Evolutionary conservation across 2,888 invertebrate species (phyloP).

Genomic region (Leucophora obtusa): DNA sequence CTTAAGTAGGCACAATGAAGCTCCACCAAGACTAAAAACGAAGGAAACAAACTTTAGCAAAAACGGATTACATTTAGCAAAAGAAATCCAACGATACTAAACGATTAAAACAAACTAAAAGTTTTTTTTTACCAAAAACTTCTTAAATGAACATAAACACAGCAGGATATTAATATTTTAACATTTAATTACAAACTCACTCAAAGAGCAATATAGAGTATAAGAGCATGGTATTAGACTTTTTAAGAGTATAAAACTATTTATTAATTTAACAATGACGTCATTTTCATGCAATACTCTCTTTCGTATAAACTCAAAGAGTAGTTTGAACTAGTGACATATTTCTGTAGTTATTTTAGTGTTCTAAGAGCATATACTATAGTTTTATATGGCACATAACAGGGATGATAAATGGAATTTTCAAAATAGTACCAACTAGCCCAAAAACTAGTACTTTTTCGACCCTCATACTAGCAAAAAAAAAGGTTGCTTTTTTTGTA

Average conservation of each 20-base stretch:
- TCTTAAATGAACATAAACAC: neutral
- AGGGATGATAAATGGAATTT: no score
- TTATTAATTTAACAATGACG: slow-evolving; percentile 45
- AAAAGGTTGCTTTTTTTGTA: no score
- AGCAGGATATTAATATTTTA: neutral
- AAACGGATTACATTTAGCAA: neutral
- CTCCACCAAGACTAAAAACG: neutral
- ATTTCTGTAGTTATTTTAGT: neutral
- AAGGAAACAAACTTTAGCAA: neutral
- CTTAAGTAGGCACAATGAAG: neutral
- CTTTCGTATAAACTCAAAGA: neutral
- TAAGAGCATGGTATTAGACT: neutral
- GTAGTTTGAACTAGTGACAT: slow-evolving; percentile 1
- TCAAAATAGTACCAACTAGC: no score
- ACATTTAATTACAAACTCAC: neutral
- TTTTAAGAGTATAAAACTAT: neutral
- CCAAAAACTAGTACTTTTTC: no score
- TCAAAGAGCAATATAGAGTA: slow-evolving; percentile 13
- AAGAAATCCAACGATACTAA: neutral
- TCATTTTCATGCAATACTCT: slow-evolving; percentile 30
- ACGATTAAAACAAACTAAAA: neutral
- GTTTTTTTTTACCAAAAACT: no score
- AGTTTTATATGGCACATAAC: no score
- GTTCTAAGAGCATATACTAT: neutral
- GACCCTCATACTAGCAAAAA: no score